Evolutionary conservation across 2,797 vertebrate species (phyloP), one percentile per base, ranked within the genome.

Genomic region (Mallotus villosus): DNA sequence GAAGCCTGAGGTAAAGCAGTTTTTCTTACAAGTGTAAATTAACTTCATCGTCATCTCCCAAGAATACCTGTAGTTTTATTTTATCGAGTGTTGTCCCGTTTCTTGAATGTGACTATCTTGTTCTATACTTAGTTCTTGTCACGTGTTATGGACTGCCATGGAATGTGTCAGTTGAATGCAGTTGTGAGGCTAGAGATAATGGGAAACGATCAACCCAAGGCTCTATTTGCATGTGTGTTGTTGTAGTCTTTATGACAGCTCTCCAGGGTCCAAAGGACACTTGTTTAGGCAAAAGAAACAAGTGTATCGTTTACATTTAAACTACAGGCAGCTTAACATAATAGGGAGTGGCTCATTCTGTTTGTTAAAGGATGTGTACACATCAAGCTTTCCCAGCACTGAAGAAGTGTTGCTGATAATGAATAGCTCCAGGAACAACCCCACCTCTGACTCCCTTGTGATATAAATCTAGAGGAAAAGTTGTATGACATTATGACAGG

Each of bases 1-100:
- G 85, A 80, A 83, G 82, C 73, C 70, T 69, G 71, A 90, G 88
- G 88, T 90, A 87, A 86, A 81, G 71, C 22, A 14, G 19, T 0
- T 72, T 81, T 82, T 79, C 14, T 68, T 41, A 82, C 86, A 67
- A 78, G 63, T 78, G 70, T 59, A 22, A 78, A 68, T 63, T 59
- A 4, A 6, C 64, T 67, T 60, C 19, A 63, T 19, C 12, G 7
- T 71, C 34, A 68, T 63, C 3, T 6, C 19, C 4, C 4, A n/a
- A 55, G 51, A 55, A 55, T 55, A 55, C 4, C 51, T 55, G 19
- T 55, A n/a, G 4, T 55, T 51, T 1, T 34, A 34, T 34, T 8
- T 34, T 14, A 51, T 51, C 8, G 46, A 51, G 51, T 25, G 24
- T 12, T 49, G 29, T 57, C 9, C 25, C 67, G 27, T 22, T 46